Base-by-base conservation (phyloP, 92 coral and sea anemone species). In the Pocillopora meandrina region DNA sequence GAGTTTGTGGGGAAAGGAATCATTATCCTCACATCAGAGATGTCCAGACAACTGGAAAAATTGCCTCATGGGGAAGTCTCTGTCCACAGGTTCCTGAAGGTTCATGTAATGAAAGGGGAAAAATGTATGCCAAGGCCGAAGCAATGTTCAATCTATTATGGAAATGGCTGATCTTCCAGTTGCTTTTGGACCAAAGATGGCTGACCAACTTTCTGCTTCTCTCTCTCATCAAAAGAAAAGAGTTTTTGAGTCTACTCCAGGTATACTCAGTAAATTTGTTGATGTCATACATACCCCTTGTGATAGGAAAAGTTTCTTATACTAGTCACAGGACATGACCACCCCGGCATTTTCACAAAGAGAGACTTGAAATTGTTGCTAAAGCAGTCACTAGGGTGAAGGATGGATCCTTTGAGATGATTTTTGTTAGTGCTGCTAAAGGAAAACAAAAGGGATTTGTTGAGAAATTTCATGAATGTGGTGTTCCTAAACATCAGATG, bases 281-380 rank as follows among this genome's bases (percentile, higher is more conserved):
- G 33, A 66, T 65, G 70, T 6, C 3, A 20, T 10, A 1, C 70
- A 21, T 5, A 14, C 70, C 2, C 21, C 70, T 16, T 10, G 12
- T 20, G 70, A 20, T 9, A 13, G 35, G 12, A 13, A 65, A 65
- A 65, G 14, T 65, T 65, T 65, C 70, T 31, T 65, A 18, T 21
- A 5, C 11, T 65, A 11, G 8, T 65, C 2, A 1, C n/a, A n/a
- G 70, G 20, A 8, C 2, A 34, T 65, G 10, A 31, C 1, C 4
- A n/a, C 4, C 65, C 64, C 14, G 5, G 7, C 49, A 42, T 42
- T 42, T 42, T 42, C 0, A 2, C 49, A 1, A 7, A 42, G 79
- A 75, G n/a, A 64, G 65, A 5, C 66, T 75, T 56, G n/a, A 75
- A 9, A 56, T 56, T 75, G 79, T 64, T 75, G 49, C 79, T n/a